phyloP scores from a whole-genome alignment of 2,888 invertebrate genomes.

The Epirrhoe alternata region DNA sequence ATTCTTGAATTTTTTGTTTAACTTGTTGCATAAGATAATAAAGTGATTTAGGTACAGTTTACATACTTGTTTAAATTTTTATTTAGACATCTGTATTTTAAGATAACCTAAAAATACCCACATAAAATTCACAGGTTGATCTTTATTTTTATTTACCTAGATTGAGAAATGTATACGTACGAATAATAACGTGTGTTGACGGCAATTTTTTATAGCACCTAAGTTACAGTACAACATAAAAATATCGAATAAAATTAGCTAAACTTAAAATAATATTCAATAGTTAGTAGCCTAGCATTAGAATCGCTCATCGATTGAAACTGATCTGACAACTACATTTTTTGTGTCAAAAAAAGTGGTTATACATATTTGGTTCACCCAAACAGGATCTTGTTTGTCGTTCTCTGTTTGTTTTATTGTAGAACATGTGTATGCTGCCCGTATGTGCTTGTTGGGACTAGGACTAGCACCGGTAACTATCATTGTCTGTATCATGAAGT shows the following conservation, averaged over 20 bases:
- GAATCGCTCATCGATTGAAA: slow-evolving; percentile 23
- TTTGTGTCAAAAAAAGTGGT: slow-evolving; percentile 43
- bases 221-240: too few species aligned
- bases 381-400: slow-evolving; percentile 52
- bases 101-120: too few species aligned
- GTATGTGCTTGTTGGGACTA: background rate
- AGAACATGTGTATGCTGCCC: slow-evolving; percentile 15
- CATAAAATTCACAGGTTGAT: too few species aligned
- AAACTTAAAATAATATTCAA: background rate
- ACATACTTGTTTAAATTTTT: too few species aligned
- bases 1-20: background rate
- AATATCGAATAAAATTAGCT: background rate
- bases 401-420: slow-evolving; percentile 40
- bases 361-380: slow-evolving; percentile 46
- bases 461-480: background rate
- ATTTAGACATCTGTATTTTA: too few species aligned
- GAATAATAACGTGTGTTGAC: too few species aligned
- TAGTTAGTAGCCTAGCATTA: background rate
- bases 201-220: too few species aligned
- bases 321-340: slow-evolving; percentile 39
- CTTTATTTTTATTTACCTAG: too few species aligned
- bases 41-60: too few species aligned
- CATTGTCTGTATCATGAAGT: background rate
- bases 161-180: too few species aligned
- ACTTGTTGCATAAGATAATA: background rate